A percentile compares a stretch with the other conserved stretches of the same genome.
These are phyloP conservation scores for Pristionchus pacificus DNA, from an alignment of 1,140 invertebrate genomes.

Conservation along the genomic window DNA sequence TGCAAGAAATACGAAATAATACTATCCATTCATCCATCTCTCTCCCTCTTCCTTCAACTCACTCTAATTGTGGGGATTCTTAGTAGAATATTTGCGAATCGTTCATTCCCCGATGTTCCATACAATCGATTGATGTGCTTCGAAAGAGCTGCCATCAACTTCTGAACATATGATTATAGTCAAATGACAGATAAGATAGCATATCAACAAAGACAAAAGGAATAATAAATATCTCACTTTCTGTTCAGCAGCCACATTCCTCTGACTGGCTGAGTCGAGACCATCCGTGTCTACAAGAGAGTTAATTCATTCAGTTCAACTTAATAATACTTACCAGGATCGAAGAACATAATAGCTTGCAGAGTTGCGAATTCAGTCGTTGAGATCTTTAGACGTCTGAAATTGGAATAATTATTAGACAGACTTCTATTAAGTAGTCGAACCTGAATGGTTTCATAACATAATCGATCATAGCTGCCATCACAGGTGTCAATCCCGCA, in stretches of 20 bases:
- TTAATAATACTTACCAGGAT: slow-evolving; percentile 41
- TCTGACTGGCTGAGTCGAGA: slow-evolving; percentile 52
- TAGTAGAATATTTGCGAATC: slow-evolving; percentile 50
- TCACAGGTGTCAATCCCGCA: slow-evolving; percentile 52
- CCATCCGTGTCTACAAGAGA: slow-evolving; percentile 53
- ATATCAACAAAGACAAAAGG: too few relatives aligned
- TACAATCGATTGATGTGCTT: slow-evolving; percentile 34
- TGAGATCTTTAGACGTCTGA: slow-evolving; percentile 36
- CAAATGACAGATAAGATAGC: background rate
- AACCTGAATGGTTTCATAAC: slow-evolving; percentile 53
- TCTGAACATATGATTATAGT: slow-evolving; percentile 14
- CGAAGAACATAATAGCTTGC: slow-evolving; percentile 57
- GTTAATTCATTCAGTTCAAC: background rate
- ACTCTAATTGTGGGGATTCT: slow-evolving; percentile 52
- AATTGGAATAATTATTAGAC: slow-evolving; percentile 20
- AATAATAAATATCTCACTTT: too few relatives aligned
- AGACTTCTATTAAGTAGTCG: background rate
- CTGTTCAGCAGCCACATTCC: slow-evolving; percentile 54
- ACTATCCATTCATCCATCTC: slow-evolving; percentile 8
- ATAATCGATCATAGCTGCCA: slow-evolving; percentile 55
- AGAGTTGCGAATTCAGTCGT: slow-evolving; percentile 50
- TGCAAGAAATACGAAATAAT: slow-evolving; percentile 19
- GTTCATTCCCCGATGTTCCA: slow-evolving; percentile 38
- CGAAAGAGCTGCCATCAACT: slow-evolving; percentile 46
- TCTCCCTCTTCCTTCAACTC: slow-evolving; percentile 5